A percentile compares a stretch with the other conserved stretches of the same genome.
These are phyloP conservation scores for Hypomecis atomaria DNA, from an alignment of 2,888 invertebrate genomes.

Conservation along the genomic window DNA sequence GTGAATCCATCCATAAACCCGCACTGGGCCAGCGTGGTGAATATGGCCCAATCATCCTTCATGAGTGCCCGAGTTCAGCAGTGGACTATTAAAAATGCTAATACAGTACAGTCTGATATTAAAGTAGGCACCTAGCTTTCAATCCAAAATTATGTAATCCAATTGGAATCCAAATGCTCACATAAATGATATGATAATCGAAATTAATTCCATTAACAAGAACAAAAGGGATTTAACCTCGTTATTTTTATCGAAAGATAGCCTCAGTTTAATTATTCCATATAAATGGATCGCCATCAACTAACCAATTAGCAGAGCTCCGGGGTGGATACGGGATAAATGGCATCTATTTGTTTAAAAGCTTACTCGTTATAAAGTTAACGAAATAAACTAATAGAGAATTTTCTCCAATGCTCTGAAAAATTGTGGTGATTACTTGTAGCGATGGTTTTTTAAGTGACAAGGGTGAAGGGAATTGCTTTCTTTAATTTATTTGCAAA, in stretches of 20 bases:
- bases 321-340: constrained; percentile 43
- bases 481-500: background rate
- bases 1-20: too few species aligned
- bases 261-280: constrained; percentile 41
- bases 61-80: too few species aligned
- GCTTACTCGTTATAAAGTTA: constrained; percentile 46
- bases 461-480: background rate
- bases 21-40: too few species aligned
- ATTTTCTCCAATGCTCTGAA: constrained; percentile 28
- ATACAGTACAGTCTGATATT: too few species aligned
- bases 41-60: too few species aligned
- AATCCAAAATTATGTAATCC: too few species aligned
- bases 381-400: constrained; percentile 36
- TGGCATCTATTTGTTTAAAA: constrained; percentile 40
- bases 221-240: constrained; percentile 10
- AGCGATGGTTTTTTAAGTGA: constrained; percentile 10
- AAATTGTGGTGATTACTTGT: constrained; percentile 22
- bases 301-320: constrained; percentile 47
- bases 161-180: background rate
- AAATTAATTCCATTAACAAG: constrained; percentile 8
- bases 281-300: constrained; percentile 48
- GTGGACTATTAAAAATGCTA: too few species aligned
- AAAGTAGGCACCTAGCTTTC: too few species aligned
- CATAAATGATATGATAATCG: background rate
- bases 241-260: constrained; percentile 20